These are phyloP conservation scores for Pemphigus obesinymphae DNA, from an alignment of 1,140 invertebrate species.

Conservation along the genomic window DNA sequence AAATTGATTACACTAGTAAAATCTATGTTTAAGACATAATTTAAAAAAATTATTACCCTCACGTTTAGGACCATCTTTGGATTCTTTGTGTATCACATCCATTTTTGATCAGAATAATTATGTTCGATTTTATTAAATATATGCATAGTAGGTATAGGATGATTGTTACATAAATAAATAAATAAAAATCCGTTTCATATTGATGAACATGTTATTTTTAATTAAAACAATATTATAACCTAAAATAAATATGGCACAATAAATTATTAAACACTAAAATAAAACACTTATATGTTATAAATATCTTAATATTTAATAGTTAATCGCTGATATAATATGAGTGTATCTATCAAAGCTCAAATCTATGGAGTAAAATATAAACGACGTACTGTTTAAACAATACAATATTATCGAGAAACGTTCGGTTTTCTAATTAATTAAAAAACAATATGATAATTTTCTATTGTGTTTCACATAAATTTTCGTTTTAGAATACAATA, in stretches of 20 bases:
- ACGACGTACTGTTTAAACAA: neutral
- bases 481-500: too few species aligned
- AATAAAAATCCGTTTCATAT: neutral
- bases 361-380: neutral
- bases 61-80: too few species aligned
- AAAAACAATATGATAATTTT: neutral
- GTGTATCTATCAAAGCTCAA: slow-evolving; percentile 32
- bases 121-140: too few species aligned
- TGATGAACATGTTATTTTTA: slow-evolving; percentile 26
- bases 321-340: neutral
- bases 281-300: slow-evolving; percentile 28
- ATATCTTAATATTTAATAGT: neutral
- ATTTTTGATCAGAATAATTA: too few species aligned
- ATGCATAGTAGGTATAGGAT: too few species aligned
- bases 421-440: neutral
- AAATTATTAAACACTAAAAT: slow-evolving; percentile 27
- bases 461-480: neutral
- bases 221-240: slow-evolving; percentile 26
- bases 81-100: too few species aligned
- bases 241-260: slow-evolving; percentile 29
- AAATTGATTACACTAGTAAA: too few species aligned
- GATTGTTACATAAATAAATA: too few species aligned
- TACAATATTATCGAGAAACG: neutral
- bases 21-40: too few species aligned
- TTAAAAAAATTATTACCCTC: too few species aligned